phyloP scores from a whole-genome alignment of 2,113 vertebrate species.

The Tragelaphus buxtoni region DNA sequence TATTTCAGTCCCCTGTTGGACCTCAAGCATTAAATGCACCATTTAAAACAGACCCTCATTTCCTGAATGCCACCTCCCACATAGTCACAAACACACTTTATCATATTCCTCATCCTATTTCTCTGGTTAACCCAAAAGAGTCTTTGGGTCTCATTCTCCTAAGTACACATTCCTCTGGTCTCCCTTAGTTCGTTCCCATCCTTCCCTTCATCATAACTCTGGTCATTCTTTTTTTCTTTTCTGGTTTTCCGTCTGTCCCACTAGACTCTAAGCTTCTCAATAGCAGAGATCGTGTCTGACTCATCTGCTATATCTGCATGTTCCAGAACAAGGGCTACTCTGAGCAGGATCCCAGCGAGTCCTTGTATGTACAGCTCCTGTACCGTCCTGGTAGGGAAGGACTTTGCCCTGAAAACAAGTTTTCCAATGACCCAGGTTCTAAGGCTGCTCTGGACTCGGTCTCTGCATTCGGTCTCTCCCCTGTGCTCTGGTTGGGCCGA shows the following conservation, averaged over 20 bases:
- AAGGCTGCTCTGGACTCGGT: background rate
- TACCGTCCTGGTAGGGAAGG: background rate
- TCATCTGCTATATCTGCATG: background rate
- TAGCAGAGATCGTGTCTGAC: background rate
- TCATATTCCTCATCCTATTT: background rate
- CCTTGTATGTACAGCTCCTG: background rate
- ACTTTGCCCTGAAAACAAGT: background rate
- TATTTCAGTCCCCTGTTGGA: background rate
- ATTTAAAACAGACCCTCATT: background rate
- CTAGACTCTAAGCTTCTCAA: background rate
- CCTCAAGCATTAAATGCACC: background rate
- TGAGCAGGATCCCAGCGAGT: background rate
- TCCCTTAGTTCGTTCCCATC: background rate
- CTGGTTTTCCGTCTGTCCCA: background rate
- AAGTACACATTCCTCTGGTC: background rate
- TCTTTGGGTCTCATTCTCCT: background rate
- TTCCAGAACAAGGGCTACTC: background rate
- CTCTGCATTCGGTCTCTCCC: background rate
- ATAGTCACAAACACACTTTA: background rate
- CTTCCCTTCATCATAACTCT: background rate
- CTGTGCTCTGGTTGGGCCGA: background rate
- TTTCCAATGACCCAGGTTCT: background rate
- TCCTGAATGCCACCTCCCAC: background rate
- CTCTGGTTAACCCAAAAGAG: background rate
- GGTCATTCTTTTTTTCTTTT: background rate